Evolutionary conservation across 2,888 invertebrate species (phyloP).

Genomic region (Caenorhabditis sulstoni): DNA sequence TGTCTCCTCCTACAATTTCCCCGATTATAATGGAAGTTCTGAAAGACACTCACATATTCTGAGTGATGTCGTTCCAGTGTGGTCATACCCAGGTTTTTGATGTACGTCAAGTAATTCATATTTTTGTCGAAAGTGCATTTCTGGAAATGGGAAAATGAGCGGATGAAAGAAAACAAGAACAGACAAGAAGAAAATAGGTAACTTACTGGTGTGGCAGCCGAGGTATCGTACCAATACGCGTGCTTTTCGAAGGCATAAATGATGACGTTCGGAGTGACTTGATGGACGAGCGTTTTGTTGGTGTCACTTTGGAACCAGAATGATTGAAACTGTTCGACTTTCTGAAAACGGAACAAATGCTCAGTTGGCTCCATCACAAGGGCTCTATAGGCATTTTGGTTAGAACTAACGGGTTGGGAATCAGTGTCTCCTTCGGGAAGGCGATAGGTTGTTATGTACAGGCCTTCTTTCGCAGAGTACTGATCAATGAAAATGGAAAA

Average conservation of each 20-base stretch:
- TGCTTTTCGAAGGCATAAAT: constrained; percentile 58
- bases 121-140: constrained; percentile 50
- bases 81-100: constrained; percentile 61
- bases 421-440: constrained; percentile 41
- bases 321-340: constrained; percentile 52
- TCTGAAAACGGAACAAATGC: constrained; percentile 36
- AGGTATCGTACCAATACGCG: constrained; percentile 59
- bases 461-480: constrained; percentile 58
- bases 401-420: constrained; percentile 30
- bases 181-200: no score
- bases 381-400: no score
- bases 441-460: constrained; percentile 48
- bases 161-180: no score
- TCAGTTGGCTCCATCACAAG: no score
- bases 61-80: constrained; percentile 52
- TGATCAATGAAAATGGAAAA: constrained; percentile 64
- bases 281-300: constrained; percentile 56
- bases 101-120: constrained; percentile 60
- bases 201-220: constrained; percentile 11
- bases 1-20: constrained; percentile 54
- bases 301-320: constrained; percentile 64
- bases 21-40: not conserved
- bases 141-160: constrained; percentile 34
- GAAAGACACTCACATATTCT: constrained; percentile 44
- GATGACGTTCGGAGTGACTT: constrained; percentile 54